Evolutionary conservation across 2,797 vertebrate species (phyloP).

Genomic region (Coranthus polyacanthus): DNA sequence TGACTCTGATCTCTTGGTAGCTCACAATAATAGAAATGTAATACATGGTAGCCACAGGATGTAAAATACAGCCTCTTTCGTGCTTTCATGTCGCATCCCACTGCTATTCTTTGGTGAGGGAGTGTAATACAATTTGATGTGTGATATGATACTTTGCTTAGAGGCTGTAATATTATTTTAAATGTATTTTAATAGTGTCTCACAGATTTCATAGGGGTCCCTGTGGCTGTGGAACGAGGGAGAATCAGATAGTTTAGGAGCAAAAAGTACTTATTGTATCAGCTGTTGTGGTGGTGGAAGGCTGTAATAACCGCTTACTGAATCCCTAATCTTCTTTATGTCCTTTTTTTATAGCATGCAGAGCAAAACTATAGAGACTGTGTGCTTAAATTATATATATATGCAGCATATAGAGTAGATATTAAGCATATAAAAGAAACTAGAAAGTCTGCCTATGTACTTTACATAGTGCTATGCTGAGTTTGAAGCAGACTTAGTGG

Average conservation of each 20-base stretch:
- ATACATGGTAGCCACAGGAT: slow-evolving; percentile 66
- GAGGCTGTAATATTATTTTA: slow-evolving; percentile 57
- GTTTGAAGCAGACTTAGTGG: slow-evolving; percentile 52
- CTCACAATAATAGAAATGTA: slow-evolving; percentile 60
- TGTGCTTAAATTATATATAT: slow-evolving; percentile 1
- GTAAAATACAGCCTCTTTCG: slow-evolving; percentile 39
- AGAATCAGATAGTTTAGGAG: slow-evolving; percentile 54
- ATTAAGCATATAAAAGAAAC: slow-evolving; percentile 44
- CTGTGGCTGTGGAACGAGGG: slow-evolving; percentile 28
- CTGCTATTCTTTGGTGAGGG: slow-evolving; percentile 39
- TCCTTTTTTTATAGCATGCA: slow-evolving; percentile 7
- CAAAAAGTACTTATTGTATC: slow-evolving; percentile 45
- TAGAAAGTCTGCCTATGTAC: slow-evolving; percentile 22
- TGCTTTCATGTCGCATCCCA: slow-evolving; percentile 60
- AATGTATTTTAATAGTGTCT: slow-evolving; percentile 62
- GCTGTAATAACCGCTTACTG: slow-evolving; percentile 17
- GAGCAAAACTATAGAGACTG: neutral
- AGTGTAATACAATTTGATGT: slow-evolving; percentile 59
- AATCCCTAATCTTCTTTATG: slow-evolving; percentile 22
- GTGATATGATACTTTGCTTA: slow-evolving; percentile 54
- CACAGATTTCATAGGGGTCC: slow-evolving; percentile 39
- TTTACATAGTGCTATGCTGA: slow-evolving; percentile 30
- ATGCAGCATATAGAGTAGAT: neutral
- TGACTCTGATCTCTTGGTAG: slow-evolving; percentile 38
- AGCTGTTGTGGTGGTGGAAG: slow-evolving; percentile 29